Evolutionary conservation across 2,797 vertebrate species (phyloP), one percentile per base, ranked within the genome.

Genomic region (Silurus aristotelis): DNA sequence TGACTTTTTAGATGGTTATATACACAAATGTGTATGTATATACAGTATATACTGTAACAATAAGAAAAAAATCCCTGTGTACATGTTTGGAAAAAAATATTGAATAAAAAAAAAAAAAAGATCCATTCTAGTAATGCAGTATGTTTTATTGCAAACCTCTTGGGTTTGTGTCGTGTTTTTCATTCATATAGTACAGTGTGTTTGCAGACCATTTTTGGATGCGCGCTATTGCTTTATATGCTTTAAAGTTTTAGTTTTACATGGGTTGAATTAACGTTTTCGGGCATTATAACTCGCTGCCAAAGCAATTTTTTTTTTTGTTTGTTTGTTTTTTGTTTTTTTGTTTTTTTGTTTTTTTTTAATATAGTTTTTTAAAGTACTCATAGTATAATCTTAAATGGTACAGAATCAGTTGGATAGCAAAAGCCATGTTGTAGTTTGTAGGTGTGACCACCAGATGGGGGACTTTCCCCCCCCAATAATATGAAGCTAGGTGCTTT

Each of bases 41-140:
- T 86, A 83, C 84, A 88, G 82, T 94, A 94, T 94, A 95, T 95
- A 93, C 92, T 95, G 94, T 96, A 96, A 94, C 93, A 95, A 94
- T 93, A 87, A 52, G 10, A 52, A 52, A 52, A 52, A 84, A 84
- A 95, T 93, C 93, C 87, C n/a, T n/a, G 93, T 96, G 94, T 95
- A 95, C 91, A 94, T 94, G 94, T 95, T 95, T 94, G 93, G 92
- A 64, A 86, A 94, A 92, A 93, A 87, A 76, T 93, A 92, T 94
- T 94, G 89, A 95, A 95, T 94, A 92, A 95, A 94, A 93, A 92
- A 94, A 94, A 38, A 38, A 46, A 10, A 20, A 64, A 48, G 61
- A 14, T 90, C 83, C 89, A 92, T 90, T 93, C 90, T 89, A 91
- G 90, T 94, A 89, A 93, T 95, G 93, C 91, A 92, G 91, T 89